Conservation (phyloP, 2,888 invertebrate genomes). For the Apoderus coryli region DNA sequence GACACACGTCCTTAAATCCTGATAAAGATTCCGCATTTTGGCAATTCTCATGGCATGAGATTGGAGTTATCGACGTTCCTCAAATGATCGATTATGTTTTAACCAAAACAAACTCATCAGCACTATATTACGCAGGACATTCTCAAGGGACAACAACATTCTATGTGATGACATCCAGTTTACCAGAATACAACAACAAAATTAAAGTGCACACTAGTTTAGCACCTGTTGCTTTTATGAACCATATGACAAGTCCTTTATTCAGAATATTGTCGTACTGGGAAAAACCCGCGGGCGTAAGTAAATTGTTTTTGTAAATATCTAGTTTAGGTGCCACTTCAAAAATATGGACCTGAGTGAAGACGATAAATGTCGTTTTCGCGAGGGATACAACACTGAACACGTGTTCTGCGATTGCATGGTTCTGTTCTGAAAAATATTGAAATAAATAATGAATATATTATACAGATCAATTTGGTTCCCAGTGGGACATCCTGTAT, state of each 20-base stretch:
- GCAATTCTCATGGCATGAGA: slow-evolving; percentile 63
- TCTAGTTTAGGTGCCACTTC: too few species aligned
- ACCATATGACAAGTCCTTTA: slow-evolving; percentile 33
- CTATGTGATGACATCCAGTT: slow-evolving; percentile 48
- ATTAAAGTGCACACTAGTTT: slow-evolving; percentile 50
- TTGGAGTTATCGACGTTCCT: slow-evolving; percentile 67
- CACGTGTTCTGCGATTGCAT: too few species aligned
- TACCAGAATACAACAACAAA: slow-evolving; percentile 52
- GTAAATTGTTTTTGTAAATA: slow-evolving; percentile 5
- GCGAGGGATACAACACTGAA: too few species aligned
- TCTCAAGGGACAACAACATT: slow-evolving; percentile 62
- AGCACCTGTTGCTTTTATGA: slow-evolving; percentile 54
- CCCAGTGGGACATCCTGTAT: slow-evolving; percentile 1
- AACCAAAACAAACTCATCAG: slow-evolving; percentile 37
- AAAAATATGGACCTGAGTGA: too few species aligned
- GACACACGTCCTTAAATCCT: slow-evolving; percentile 19
- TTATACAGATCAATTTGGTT: too few species aligned
- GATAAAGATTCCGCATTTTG: slow-evolving; percentile 28
- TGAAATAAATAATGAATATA: too few species aligned
- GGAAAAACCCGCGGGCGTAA: slow-evolving; percentile 17
- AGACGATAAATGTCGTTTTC: too few species aligned
- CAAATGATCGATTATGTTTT: slow-evolving; percentile 65
- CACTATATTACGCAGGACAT: slow-evolving; percentile 66
- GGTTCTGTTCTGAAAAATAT: too few species aligned
- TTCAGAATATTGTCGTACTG: slow-evolving; percentile 21